A percentile compares a stretch with the other conserved stretches of the same genome.
These are phyloP conservation scores for Pocillopora meandrina DNA, from an alignment of 92 coral and sea anemone species.

Conservation along the genomic window DNA sequence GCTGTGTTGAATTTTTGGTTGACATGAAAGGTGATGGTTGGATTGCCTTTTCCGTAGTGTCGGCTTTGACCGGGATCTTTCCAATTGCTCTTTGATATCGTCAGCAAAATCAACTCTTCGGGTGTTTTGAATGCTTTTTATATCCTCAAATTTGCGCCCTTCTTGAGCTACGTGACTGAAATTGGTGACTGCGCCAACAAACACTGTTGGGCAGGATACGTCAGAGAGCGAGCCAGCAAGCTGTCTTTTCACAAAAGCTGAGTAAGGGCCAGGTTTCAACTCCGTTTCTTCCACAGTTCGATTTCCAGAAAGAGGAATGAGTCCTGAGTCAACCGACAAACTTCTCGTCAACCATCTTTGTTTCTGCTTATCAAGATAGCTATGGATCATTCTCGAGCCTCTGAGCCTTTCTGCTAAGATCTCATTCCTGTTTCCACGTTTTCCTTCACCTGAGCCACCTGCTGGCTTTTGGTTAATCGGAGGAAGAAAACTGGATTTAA, in stretches of 20 bases:
- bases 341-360: conserved; percentile 31
- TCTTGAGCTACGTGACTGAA: background rate
- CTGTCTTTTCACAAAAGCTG: background rate
- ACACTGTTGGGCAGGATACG: background rate
- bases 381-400: conserved; percentile 35
- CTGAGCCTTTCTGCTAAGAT: conserved; percentile 38
- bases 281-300: background rate
- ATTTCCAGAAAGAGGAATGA: background rate
- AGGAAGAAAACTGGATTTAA: conserved; percentile 51
- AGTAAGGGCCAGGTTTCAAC: background rate
- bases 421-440: background rate
- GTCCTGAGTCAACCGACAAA: conserved; percentile 23
- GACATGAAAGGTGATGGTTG: background rate
- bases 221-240: background rate
- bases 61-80: background rate
- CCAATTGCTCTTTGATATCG: background rate
- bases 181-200: background rate
- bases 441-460: background rate
- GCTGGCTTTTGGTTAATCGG: conserved; percentile 18
- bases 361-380: background rate
- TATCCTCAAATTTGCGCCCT: background rate
- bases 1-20: conserved; percentile 12
- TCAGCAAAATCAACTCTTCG: background rate
- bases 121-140: background rate
- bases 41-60: background rate